Conservation (phyloP, 2,113 vertebrate genomes). For the Leucoraja erinaceus region DNA sequence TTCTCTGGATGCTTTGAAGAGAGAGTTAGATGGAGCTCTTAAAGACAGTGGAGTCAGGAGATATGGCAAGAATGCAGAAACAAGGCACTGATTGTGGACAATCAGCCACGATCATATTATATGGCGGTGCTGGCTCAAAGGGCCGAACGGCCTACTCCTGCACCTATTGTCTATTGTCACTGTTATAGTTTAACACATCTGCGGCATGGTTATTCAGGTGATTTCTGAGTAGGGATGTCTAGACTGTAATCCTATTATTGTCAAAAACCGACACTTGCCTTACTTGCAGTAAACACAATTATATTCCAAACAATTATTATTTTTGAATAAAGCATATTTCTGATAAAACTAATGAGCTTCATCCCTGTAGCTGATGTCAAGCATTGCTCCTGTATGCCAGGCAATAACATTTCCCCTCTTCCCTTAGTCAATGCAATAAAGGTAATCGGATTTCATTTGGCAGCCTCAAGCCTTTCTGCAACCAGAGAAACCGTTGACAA, state of each 20-base stretch:
- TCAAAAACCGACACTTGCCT: background rate
- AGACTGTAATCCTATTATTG: background rate
- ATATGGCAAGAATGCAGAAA: no score
- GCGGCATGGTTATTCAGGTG: background rate
- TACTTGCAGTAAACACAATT: background rate
- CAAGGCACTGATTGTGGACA: no score
- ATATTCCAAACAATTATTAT: no score
- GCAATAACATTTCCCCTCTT: background rate
- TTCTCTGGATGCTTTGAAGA: no score
- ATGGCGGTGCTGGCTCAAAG: no score
- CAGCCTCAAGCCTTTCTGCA: background rate
- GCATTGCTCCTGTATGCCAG: background rate
- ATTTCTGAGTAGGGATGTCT: background rate
- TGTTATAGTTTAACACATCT: background rate
- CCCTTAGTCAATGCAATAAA: background rate
- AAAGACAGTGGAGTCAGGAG: no score
- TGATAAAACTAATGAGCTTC: constrained; percentile 23
- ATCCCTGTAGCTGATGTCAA: constrained; percentile 25
- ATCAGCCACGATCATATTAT: no score
- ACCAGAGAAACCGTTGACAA: constrained; percentile 28
- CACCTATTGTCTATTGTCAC: background rate
- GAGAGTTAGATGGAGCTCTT: no score
- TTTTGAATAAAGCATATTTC: constrained; percentile 1
- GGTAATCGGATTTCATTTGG: constrained; percentile 11
- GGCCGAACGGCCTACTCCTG: no score